Base-by-base conservation (phyloP, 2,113 vertebrate species). In the Anarhynchus alexandrinus region DNA sequence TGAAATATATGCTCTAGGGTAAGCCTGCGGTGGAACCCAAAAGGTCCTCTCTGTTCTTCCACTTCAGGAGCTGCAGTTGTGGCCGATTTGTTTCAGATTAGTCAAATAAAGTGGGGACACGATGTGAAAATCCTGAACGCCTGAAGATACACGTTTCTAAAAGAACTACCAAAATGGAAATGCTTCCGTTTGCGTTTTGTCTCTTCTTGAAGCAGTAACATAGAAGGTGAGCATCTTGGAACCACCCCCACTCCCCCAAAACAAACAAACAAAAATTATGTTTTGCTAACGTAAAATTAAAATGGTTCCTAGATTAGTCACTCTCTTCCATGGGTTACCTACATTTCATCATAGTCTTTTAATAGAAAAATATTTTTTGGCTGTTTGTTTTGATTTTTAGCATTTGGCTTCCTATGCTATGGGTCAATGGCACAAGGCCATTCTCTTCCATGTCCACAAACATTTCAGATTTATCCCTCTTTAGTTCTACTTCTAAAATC, bases 161-260 rank as follows among this genome's bases (percentile, higher is more conserved):
- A 94, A 65, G 18, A 82, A 20, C 79, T 58, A 90, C 54, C 32
- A 73, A 93, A 90, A 94, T 26, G 62, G 79, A 82, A 96, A 94
- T 40, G 19, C 12, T 77, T 76, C 36, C 32, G 11, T 66, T 82
- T 38, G 61, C 1, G 3, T 76, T 96, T 82, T n/a, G 3, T 26
- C 29, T 38, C 59, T 71, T 54, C 64, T 29, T 83, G 23, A 91
- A 74, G 26, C n/a, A 52, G 17, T 22, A 79, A 62, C 2, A 1
- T 14, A 78, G 20, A 82, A 67, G 27, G 54, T 57, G 27, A 86
- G 36, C 12, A 12, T 64, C 82, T 71, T 61, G 26, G 47, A 90
- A 74, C 5, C 42, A 3, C 6, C 5, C 9, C 6, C 6, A 5
- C 10, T 8, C 11, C 29, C 15, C 29, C 2, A 1, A 51, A 51